These are phyloP conservation scores for Okapia johnstoni DNA, from an alignment of 2,113 vertebrate species.

Conservation along the genomic window DNA sequence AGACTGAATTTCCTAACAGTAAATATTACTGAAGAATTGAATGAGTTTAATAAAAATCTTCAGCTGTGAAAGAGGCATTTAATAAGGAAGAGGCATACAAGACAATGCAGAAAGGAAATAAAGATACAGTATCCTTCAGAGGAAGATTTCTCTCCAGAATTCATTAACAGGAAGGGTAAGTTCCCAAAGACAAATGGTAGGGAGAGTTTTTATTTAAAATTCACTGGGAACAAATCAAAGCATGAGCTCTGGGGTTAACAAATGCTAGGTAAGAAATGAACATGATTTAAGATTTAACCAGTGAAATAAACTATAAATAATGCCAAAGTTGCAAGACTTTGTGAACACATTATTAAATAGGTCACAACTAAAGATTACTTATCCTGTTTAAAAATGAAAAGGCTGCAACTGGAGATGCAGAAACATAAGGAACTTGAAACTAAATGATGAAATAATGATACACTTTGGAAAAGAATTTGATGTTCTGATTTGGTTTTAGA, in stretches of 20 bases:
- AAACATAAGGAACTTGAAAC: constrained; percentile 51
- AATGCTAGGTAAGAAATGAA: constrained; percentile 8
- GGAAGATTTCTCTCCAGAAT: neutral
- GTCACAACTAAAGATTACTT: constrained; percentile 51
- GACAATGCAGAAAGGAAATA: neutral
- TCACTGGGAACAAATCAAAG: constrained; percentile 27
- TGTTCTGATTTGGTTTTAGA: constrained; percentile 55
- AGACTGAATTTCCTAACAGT: neutral
- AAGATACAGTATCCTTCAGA: neutral
- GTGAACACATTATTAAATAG: constrained; percentile 32
- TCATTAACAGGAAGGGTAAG: constrained; percentile 9
- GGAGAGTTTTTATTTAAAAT: neutral
- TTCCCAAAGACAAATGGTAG: neutral
- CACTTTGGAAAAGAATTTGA: constrained; percentile 48
- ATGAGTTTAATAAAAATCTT: neutral
- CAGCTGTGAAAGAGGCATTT: neutral
- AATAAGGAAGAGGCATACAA: neutral
- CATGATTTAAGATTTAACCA: constrained; percentile 2
- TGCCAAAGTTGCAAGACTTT: neutral
- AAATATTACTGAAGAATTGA: neutral
- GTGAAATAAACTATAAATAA: constrained; percentile 14
- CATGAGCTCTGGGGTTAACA: neutral
- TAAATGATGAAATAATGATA: constrained; percentile 54
- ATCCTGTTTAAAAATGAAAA: constrained; percentile 71
- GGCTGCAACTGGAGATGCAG: constrained; percentile 59